phyloP scores from a whole-genome alignment of 2,888 invertebrate genomes.

The Sinotaia quadrata region DNA sequence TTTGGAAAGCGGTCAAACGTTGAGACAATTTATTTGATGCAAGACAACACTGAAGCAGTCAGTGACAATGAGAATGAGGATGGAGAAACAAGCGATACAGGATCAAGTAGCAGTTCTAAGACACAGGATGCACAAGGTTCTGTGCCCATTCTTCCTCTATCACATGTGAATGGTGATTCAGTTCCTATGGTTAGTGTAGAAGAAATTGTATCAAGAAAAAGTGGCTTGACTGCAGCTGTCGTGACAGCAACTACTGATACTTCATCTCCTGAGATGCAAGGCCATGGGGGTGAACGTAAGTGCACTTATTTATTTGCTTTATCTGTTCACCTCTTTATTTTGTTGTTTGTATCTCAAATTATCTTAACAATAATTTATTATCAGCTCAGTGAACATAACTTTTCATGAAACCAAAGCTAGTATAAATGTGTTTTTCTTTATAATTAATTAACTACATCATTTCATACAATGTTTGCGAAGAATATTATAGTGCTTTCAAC shows the following conservation, averaged over 20 bases:
- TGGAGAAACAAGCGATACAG: conserved; percentile 4
- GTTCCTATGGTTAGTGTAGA: conserved; percentile 51
- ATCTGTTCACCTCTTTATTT: too few relatives aligned
- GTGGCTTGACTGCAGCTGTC: not conserved
- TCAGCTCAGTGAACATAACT: too few relatives aligned
- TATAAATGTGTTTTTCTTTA: too few relatives aligned
- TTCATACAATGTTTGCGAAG: too few relatives aligned
- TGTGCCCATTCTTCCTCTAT: conserved; percentile 43
- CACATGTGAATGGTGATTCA: conserved; percentile 42
- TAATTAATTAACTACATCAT: too few relatives aligned
- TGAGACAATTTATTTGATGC: conserved; percentile 38
- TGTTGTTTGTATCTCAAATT: too few relatives aligned
- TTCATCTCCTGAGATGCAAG: conserved; percentile 27
- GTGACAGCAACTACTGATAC: conserved; percentile 12
- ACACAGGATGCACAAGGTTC: not conserved
- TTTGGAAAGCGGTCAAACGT: conserved; percentile 55
- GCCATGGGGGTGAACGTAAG: conserved; percentile 35
- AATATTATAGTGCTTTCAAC: too few relatives aligned
- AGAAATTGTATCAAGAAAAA: conserved; percentile 39
- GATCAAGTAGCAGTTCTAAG: not conserved
- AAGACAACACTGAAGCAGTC: conserved; percentile 36
- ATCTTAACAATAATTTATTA: too few relatives aligned
- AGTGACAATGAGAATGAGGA: conserved; percentile 15
- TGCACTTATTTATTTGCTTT: conserved; percentile 2
- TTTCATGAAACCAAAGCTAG: too few relatives aligned